These are phyloP conservation scores for Conger conger DNA, from an alignment of 2,113 vertebrate genomes.

Conservation along the genomic window DNA sequence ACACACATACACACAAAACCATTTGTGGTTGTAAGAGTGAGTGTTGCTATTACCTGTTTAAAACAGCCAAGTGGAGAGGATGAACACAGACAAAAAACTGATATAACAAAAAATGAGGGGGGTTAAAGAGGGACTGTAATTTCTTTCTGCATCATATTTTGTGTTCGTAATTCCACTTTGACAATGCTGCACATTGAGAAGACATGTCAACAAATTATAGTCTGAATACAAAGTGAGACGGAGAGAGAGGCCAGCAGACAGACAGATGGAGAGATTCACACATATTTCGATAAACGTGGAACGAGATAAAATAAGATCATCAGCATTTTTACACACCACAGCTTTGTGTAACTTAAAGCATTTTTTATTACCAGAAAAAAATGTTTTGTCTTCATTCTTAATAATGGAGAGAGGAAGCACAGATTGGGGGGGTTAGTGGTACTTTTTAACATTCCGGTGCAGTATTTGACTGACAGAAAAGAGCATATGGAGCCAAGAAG, in stretches of 20 bases:
- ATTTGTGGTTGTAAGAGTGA: neutral
- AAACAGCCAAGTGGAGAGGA: neutral
- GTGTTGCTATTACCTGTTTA: neutral
- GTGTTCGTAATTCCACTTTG: neutral
- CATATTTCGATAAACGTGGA: neutral
- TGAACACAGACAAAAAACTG: too few species aligned
- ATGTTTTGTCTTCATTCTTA: constrained; percentile 20
- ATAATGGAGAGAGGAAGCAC: constrained; percentile 36
- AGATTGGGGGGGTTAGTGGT: constrained; percentile 30
- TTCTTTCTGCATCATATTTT: neutral
- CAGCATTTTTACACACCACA: neutral
- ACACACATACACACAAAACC: neutral
- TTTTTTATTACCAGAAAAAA: neutral
- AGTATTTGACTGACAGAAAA: constrained; percentile 87
- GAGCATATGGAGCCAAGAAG: constrained; percentile 88
- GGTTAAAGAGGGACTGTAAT: neutral
- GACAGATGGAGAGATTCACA: neutral
- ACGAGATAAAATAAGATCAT: neutral
- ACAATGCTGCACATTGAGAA: neutral
- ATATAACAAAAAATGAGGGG: too few species aligned
- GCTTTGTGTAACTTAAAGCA: neutral
- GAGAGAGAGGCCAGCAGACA: neutral
- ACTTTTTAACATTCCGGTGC: constrained; percentile 76
- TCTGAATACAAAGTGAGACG: neutral
- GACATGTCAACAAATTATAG: neutral